Percentiles rank a stretch among this genome's conserved stretches.
phyloP scores from a whole-genome alignment of 2,113 vertebrate genomes.

The Agapornis roseicollis region DNA sequence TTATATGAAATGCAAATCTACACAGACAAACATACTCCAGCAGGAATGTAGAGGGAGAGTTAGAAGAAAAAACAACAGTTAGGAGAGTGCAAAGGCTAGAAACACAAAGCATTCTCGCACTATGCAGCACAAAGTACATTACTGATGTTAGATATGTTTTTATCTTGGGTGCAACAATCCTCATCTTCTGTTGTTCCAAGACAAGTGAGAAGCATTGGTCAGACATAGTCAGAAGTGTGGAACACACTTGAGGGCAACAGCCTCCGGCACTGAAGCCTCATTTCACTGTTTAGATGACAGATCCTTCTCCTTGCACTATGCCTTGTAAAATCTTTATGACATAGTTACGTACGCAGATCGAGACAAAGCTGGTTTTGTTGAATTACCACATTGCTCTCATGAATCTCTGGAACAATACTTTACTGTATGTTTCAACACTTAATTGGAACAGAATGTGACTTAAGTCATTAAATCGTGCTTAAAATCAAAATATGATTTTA shows the following conservation, averaged over 20 bases:
- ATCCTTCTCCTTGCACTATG: neutral
- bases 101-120: neutral
- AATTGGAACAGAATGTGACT: constrained; percentile 17
- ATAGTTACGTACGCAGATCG: neutral
- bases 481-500: neutral
- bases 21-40: neutral
- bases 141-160: neutral
- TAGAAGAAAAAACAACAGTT: neutral
- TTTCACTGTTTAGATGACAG: neutral
- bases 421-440: constrained; percentile 23
- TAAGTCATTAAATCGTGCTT: neutral
- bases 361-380: constrained; percentile 41
- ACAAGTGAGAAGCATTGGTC: neutral
- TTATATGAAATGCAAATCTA: neutral
- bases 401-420: constrained; percentile 21
- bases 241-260: neutral
- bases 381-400: neutral
- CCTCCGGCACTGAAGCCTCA: neutral
- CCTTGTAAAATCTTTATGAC: neutral
- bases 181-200: neutral
- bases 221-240: neutral
- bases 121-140: neutral
- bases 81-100: neutral
- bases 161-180: neutral
- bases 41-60: neutral